phyloP scores from a whole-genome alignment of 2,888 invertebrate genomes.

The Epicampocera succincta region DNA sequence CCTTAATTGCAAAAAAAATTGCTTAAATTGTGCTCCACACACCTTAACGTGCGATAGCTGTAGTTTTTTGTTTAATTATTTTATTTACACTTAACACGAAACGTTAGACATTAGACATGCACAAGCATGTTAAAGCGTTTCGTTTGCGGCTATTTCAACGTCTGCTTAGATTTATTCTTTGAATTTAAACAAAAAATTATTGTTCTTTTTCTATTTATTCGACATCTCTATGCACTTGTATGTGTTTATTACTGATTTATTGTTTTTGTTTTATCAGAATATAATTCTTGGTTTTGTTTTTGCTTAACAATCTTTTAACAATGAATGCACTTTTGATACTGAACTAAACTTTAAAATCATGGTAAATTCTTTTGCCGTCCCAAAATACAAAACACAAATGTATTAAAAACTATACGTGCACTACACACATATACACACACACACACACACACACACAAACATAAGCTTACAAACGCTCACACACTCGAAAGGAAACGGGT shows the following conservation, averaged over 20 bases:
- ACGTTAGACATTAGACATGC: neutral
- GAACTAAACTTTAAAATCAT: conserved; percentile 57
- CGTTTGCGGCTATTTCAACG: no score
- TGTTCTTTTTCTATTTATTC: neutral
- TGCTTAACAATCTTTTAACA: conserved; percentile 57
- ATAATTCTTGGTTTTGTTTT: conserved; percentile 8
- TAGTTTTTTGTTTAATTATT: conserved; percentile 31
- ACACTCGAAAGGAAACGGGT: conserved; percentile 3
- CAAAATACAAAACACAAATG: conserved; percentile 47
- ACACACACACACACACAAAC: conserved; percentile 13
- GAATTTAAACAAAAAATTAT: neutral
- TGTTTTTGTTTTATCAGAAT: neutral
- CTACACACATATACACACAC: neutral
- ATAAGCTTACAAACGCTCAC: neutral
- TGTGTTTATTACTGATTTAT: neutral
- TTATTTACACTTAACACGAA: conserved; percentile 6
- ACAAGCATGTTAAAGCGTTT: no score
- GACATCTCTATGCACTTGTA: neutral
- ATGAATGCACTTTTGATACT: conserved; percentile 66
- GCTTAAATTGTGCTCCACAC: conserved; percentile 12
- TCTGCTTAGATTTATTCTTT: no score
- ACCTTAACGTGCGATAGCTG: conserved; percentile 54
- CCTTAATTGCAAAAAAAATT: neutral
- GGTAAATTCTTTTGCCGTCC: conserved; percentile 43
- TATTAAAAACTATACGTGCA: conserved; percentile 41